Evolutionary conservation across 2,797 vertebrate species (phyloP), one percentile per base, ranked within the genome.

Genomic region (Galaxias olidus): DNA sequence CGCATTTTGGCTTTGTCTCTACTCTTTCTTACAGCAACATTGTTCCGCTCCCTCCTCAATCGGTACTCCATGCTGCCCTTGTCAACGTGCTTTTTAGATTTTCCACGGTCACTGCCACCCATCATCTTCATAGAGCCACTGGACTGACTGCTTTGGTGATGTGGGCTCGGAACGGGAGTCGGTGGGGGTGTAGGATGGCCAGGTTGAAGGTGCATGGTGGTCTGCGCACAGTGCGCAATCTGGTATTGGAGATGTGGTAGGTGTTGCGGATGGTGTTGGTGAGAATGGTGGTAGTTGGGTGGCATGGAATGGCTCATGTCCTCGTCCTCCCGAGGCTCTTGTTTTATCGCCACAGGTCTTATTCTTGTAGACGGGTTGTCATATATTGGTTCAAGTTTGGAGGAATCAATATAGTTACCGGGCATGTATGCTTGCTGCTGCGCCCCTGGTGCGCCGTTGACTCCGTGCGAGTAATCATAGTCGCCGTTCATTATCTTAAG

Each of bases 1-100:
- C 97, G 95, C 85, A 95, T 92, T 89, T 98, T 99, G 56, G 97
- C 96, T 86, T 99, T 99, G 92, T 99, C 96, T n/a, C 96, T 86
- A 89, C 96, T 97, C 84, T 99, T 98, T 67, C 96, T 93, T 88
- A 99, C 97, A 0, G 97, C 97, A 76, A 98, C 95, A 87, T 98
- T 98, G 91, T 98, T 98, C 87, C 97, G 93, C 91, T 99, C 96
- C 51, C 97, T 91, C 80, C 97, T 73, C 90, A 97, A 90, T 61
- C 96, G 93, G 89, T 99, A 99, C 91, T 99, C 97, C 65, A 84
- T 87, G 87, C 96, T 99, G 92, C 68, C 93, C 89, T 99, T 99
- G 90, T 99, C 97, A 50, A 98, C 84, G 57, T 91, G 82, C 84
- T 98, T 99, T 90, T 98, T 98, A 78, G 78, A 42, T 70, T 96